Percentiles rank a stretch among this genome's conserved stretches.
phyloP scores from a whole-genome alignment of 2,888 invertebrate species.

The Philhelius pedissequus region DNA sequence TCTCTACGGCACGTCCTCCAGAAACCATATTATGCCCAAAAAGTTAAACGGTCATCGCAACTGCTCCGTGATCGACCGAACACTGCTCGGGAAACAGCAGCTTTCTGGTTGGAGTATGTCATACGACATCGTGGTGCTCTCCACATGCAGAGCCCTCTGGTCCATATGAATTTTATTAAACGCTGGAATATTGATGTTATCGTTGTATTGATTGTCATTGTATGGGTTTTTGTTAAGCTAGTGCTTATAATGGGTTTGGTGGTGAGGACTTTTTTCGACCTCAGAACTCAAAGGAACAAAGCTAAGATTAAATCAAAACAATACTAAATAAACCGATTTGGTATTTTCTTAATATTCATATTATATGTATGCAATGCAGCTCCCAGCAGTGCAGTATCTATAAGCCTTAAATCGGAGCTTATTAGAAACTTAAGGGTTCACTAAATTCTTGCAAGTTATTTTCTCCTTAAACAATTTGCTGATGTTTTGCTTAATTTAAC shows the following conservation, averaged over 20 bases:
- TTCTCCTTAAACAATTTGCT: background rate
- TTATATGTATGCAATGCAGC: background rate
- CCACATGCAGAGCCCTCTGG: slow-evolving; percentile 80
- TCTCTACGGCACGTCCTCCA: slow-evolving; percentile 71
- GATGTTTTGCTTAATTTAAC: slow-evolving; percentile 30
- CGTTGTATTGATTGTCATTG: slow-evolving; percentile 55
- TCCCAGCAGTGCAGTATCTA: no score
- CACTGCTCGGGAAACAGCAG: slow-evolving; percentile 79
- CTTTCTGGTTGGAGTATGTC: slow-evolving; percentile 82
- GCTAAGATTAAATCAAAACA: background rate
- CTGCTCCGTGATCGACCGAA: slow-evolving; percentile 81
- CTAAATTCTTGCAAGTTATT: background rate
- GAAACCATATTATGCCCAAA: slow-evolving; percentile 71
- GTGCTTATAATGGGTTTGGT: background rate
- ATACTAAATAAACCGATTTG: background rate
- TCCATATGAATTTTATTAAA: slow-evolving; percentile 78
- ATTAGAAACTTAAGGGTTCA: background rate
- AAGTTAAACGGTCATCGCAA: slow-evolving; percentile 78
- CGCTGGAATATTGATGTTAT: slow-evolving; percentile 80
- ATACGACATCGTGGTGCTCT: slow-evolving; percentile 80
- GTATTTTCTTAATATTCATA: background rate
- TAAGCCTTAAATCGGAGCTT: background rate
- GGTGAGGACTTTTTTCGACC: background rate
- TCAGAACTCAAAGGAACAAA: background rate
- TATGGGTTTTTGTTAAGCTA: slow-evolving; percentile 39